phyloP scores from a whole-genome alignment of 2,888 invertebrate species.

The Stenotaenia linearis region DNA sequence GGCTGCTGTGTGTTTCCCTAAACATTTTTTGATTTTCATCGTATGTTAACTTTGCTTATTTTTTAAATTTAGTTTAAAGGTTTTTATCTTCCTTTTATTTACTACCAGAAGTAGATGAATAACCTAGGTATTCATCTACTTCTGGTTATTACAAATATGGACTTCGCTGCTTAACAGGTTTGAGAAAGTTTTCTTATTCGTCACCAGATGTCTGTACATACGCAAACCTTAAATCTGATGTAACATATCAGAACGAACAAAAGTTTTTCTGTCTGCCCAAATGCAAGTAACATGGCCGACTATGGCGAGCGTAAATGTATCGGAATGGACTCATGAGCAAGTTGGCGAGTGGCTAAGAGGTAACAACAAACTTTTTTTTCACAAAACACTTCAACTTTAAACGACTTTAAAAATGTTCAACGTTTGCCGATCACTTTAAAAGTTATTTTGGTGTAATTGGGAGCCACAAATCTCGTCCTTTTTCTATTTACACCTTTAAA shows the following conservation, averaged over 20 bases:
- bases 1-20: no score
- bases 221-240: not conserved
- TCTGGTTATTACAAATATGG: not conserved
- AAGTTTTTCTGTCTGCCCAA: not conserved
- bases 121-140: not conserved
- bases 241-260: not conserved
- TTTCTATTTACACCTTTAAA: not conserved
- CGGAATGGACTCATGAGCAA: conserved; percentile 84
- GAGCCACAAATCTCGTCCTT: not conserved
- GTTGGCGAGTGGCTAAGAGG: conserved; percentile 87
- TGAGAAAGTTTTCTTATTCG: not conserved
- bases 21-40: no score
- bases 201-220: not conserved
- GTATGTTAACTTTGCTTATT: no score
- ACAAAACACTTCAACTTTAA: no score
- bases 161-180: no score
- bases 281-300: conserved; percentile 21
- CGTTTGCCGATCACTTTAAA: not conserved
- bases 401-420: conserved; percentile 4
- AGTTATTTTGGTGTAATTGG: not conserved
- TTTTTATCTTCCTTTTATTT: no score
- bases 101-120: no score
- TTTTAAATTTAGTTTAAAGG: no score
- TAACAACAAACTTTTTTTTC: conserved; percentile 43
- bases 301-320: conserved; percentile 78